phyloP scores from a whole-genome alignment of 2,113 vertebrate species.

The Carassius carassius region DNA sequence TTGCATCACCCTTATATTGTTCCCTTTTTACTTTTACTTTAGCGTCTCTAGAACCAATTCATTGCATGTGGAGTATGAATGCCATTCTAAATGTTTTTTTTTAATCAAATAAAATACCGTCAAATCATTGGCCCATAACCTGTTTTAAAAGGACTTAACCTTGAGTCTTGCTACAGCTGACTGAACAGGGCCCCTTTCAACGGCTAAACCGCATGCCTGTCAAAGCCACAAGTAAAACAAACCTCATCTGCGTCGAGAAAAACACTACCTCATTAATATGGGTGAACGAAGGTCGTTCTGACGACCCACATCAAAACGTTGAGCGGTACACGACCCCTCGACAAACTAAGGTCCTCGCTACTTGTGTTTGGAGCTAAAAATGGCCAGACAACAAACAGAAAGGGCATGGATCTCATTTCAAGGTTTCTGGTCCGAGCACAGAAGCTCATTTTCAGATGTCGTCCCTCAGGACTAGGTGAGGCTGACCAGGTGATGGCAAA shows the following conservation, averaged over 20 bases:
- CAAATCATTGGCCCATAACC: background rate
- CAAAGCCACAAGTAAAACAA: background rate
- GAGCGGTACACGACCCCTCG: background rate
- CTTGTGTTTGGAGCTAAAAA: conserved; percentile 28
- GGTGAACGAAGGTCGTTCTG: conserved; percentile 30
- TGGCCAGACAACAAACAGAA: conserved; percentile 30
- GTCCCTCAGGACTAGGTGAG: conserved; percentile 20
- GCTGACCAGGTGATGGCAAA: conserved; percentile 34
- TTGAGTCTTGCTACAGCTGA: background rate
- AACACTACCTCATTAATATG: conserved; percentile 20
- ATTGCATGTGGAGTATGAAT: background rate
- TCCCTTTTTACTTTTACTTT: too few species aligned
- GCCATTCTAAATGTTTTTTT: background rate
- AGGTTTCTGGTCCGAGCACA: conserved; percentile 34
- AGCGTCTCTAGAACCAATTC: background rate
- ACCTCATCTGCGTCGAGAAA: background rate
- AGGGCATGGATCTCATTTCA: conserved; percentile 42
- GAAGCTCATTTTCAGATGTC: conserved; percentile 35
- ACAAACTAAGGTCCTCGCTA: conserved; percentile 14
- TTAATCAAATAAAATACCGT: background rate
- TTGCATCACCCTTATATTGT: too few species aligned
- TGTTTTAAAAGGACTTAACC: background rate
- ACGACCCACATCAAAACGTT: background rate
- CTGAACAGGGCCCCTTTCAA: background rate
- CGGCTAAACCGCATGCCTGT: background rate